These are phyloP conservation scores for Schizopygopsis pylzovi DNA, from an alignment of 2,797 vertebrate species.

Conservation along the genomic window DNA sequence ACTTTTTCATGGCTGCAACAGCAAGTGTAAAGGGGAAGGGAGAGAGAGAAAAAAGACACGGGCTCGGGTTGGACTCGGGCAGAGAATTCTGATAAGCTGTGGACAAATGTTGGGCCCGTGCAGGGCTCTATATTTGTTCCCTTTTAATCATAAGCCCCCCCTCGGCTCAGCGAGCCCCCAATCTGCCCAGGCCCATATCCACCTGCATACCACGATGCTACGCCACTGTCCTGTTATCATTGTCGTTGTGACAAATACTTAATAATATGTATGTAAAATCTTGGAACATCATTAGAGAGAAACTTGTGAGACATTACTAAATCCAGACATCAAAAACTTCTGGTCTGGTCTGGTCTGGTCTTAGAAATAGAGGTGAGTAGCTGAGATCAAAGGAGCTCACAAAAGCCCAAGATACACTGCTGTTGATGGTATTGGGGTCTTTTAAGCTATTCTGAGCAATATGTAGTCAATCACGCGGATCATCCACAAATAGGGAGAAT, in stretches of 20 bases:
- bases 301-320: neutral
- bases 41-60: too few species aligned
- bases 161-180: too few species aligned
- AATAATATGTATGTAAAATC: neutral
- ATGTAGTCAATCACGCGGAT: constrained; percentile 6
- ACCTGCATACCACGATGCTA: too few species aligned
- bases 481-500: neutral
- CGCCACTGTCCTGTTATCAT: neutral
- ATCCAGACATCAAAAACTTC: neutral
- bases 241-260: neutral
- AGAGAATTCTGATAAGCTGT: too few species aligned
- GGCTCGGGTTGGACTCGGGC: too few species aligned
- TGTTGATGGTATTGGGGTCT: neutral
- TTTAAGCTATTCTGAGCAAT: constrained; percentile 13
- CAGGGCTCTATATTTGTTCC: too few species aligned
- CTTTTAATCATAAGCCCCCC: too few species aligned
- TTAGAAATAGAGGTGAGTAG: neutral
- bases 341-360: neutral
- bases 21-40: too few species aligned
- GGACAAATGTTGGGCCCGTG: too few species aligned
- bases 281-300: constrained; percentile 4
- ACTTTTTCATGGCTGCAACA: too few species aligned
- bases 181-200: too few species aligned
- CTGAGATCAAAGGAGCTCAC: constrained; percentile 16
- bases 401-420: neutral